Evolutionary conservation across 2,113 vertebrate species (phyloP).

Genomic region (Litocranius walleri): DNA sequence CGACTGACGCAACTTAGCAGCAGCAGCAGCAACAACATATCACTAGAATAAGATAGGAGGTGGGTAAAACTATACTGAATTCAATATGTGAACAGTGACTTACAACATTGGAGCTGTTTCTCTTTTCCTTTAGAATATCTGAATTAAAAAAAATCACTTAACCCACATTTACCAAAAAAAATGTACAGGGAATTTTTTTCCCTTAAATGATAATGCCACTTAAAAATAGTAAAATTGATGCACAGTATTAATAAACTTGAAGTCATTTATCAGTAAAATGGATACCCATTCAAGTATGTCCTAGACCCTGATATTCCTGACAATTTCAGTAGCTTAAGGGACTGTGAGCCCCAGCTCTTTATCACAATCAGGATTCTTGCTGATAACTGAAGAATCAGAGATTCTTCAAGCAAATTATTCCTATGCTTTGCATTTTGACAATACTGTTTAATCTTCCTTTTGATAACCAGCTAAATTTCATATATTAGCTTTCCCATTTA

Average conservation of each 20-base stretch:
- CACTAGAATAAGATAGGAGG: neutral
- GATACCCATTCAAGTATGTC: neutral
- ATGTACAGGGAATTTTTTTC: neutral
- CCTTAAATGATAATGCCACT: neutral
- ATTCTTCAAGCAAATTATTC: neutral
- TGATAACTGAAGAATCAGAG: slow-evolving; percentile 19
- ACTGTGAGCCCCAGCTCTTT: neutral
- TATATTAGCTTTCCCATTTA: slow-evolving; percentile 18
- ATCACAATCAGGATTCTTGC: slow-evolving; percentile 7
- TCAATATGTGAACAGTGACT: neutral
- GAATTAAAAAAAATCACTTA: neutral
- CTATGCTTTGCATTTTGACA: slow-evolving; percentile 22
- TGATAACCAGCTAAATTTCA: slow-evolving; percentile 11
- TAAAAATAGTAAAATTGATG: slow-evolving; percentile 19
- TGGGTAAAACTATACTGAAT: neutral
- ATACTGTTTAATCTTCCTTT: neutral
- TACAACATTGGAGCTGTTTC: slow-evolving; percentile 1
- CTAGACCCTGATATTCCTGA: neutral
- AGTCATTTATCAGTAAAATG: neutral
- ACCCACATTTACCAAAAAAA: neutral
- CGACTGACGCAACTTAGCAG: no score
- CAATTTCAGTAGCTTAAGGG: neutral
- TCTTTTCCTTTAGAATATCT: neutral
- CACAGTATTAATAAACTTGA: slow-evolving; percentile 5
- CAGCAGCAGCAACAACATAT: no score